Evolutionary conservation across 2,113 vertebrate species (phyloP), one percentile per base, ranked within the genome.

Genomic region (Puffinus mauretanicus): DNA sequence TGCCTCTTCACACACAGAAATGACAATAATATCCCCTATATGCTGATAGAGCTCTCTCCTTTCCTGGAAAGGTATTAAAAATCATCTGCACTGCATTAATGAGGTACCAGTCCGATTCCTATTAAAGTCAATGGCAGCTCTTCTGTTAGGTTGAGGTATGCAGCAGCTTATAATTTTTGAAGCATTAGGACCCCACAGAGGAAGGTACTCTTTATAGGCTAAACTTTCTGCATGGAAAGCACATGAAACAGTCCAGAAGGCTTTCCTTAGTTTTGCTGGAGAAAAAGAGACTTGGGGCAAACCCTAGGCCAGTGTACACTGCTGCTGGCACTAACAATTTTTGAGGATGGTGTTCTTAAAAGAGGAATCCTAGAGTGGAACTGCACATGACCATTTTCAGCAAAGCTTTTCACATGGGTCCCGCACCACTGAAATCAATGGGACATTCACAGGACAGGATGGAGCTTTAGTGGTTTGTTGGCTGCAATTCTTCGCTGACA

Each of bases 361-460:
- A 87, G 70, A 87, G 49, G 65, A 91, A 91, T 82, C 40, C 54
- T 72, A 40, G 34, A 78, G 57, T 61, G 73, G 75, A 70, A 71
- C 38, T 62, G 73, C 84, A 91, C 73, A 30, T 81, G 51, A 78
- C 30, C 16, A 25, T 87, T 97, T 76, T 89, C 77, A 91, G 77
- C 70, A 89, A 91, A 85, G 70, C 81, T 91, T 94, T 94, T 95
- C 70, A 70, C 81, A 82, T 79, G 66, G 36, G 49, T 89, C 70
- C 88, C 4, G 4, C 86, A 82, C 75, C 57, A 38, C 46, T 61
- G 81, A 84, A 92, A 92, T 91, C 93, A 96, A 91, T 85, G 93
- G 32, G 36, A 95, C 91, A 87, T 96, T 95, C 91, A 85, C 40
- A 46, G 70, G 67, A 91, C 77, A 95, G 86, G 93, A 96, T 95